phyloP scores from a whole-genome alignment of 2,888 invertebrate species.

The Drosophila mulleri region DNA sequence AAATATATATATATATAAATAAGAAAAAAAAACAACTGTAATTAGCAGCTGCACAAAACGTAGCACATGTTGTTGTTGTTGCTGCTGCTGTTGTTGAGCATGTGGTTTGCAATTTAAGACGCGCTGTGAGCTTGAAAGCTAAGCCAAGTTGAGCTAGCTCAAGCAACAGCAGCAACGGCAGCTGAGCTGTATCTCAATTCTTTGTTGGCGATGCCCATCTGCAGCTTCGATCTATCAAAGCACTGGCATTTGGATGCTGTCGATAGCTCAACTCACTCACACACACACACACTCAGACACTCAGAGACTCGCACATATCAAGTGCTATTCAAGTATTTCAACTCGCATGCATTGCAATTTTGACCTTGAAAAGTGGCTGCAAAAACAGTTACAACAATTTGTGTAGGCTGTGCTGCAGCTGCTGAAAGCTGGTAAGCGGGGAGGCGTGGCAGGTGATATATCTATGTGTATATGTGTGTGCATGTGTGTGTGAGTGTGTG shows the following conservation, averaged over 20 bases:
- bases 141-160: conserved; percentile 53
- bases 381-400: conserved; percentile 46
- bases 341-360: conserved; percentile 53
- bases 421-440: neutral
- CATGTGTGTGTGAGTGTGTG: conserved; percentile 20
- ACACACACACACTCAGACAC: conserved; percentile 3
- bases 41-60: conserved; percentile 78
- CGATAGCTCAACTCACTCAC: conserved; percentile 42
- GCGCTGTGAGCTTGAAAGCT: conserved; percentile 64
- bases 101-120: conserved; percentile 80
- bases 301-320: neutral
- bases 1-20: conserved; percentile 5
- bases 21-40: conserved; percentile 69
- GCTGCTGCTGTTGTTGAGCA: conserved; percentile 54
- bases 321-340: conserved; percentile 48
- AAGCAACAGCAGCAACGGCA: conserved; percentile 10
- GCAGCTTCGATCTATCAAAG: conserved; percentile 46
- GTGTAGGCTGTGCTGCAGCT: conserved; percentile 38
- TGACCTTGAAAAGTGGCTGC: conserved; percentile 64
- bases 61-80: conserved; percentile 57
- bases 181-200: conserved; percentile 39
- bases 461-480: neutral
- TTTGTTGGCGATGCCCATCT: conserved; percentile 41
- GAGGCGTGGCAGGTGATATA: neutral
- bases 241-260: conserved; percentile 59